A percentile compares a stretch with the other conserved stretches of the same genome.
Conservation (phyloP, 2,888 invertebrate genomes). For the Oligia fasciuncula region DNA sequence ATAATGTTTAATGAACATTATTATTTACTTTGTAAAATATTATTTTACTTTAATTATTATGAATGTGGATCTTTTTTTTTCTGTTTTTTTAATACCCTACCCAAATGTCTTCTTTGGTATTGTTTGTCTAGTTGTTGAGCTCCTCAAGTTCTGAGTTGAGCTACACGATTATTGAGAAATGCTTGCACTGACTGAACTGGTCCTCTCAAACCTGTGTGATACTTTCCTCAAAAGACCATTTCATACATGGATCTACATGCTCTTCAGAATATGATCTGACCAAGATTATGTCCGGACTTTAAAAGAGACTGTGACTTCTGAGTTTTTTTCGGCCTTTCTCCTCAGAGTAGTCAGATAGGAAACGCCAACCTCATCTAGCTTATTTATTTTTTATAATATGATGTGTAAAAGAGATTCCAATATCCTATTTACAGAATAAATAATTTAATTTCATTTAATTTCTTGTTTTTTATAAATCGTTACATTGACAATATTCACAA, state of each 20-base stretch:
- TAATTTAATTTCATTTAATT: not conserved
- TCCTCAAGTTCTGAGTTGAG: no score
- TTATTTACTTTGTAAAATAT: not conserved
- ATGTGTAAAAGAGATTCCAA: not conserved
- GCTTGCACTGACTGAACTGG: no score
- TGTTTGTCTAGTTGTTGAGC: not conserved
- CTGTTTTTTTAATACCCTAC: not conserved
- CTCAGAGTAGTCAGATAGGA: not conserved
- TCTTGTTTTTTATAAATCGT: not conserved
- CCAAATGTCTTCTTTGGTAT: not conserved
- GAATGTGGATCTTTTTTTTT: not conserved
- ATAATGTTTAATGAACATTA: no score
- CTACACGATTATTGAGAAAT: no score
- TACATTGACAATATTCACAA: slow-evolving; percentile 4
- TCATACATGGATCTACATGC: not conserved
- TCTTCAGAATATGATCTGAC: not conserved
- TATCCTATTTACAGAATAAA: not conserved
- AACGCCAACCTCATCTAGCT: not conserved
- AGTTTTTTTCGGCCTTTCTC: not conserved
- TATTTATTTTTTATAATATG: not conserved
- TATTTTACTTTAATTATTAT: not conserved
- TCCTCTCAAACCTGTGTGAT: no score
- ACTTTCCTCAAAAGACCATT: not conserved
- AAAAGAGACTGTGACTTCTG: not conserved
- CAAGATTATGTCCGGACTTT: not conserved